These are phyloP conservation scores for Serrognathus titanus DNA, from an alignment of 2,888 invertebrate species.

Conservation along the genomic window DNA sequence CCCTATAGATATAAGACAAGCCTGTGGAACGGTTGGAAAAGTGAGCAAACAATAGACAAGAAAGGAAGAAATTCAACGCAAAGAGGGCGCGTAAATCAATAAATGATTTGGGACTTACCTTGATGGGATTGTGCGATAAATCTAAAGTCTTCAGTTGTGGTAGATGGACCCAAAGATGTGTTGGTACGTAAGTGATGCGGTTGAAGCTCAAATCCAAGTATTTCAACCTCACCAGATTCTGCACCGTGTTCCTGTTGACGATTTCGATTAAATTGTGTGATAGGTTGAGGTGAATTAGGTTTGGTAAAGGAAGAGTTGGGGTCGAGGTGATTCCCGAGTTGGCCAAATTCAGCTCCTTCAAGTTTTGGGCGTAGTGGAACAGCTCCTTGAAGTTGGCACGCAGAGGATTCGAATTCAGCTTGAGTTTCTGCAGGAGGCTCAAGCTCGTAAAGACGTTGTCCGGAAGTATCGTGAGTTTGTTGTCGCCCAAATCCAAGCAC, in stretches of 20 bases:
- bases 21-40: too few relatives aligned
- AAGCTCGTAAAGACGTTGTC: conserved; percentile 86
- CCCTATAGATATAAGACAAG: too few relatives aligned
- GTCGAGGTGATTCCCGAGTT: conserved; percentile 73
- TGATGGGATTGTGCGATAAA: conserved; percentile 77
- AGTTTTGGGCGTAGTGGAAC: conserved; percentile 79
- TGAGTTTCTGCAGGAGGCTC: conserved; percentile 72
- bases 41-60: too few relatives aligned
- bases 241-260: conserved; percentile 67
- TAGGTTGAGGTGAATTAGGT: conserved; percentile 75
- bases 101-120: conserved; percentile 42
- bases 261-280: conserved; percentile 73
- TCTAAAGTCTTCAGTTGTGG: conserved; percentile 72
- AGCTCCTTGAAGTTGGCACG: conserved; percentile 85
- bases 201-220: conserved; percentile 75
- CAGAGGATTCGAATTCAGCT: conserved; percentile 75
- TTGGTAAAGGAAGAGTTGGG: conserved; percentile 73
- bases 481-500: conserved; percentile 72
- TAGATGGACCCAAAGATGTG: conserved; percentile 70
- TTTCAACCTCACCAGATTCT: conserved; percentile 67
- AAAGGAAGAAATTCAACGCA: too few relatives aligned
- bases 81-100: too few relatives aligned
- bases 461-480: conserved; percentile 78
- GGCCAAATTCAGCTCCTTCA: conserved; percentile 73
- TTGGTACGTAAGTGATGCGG: conserved; percentile 69